phyloP scores from a whole-genome alignment of 64 coral and sea anemone genomes.

The Dendrophyllia cribrosa region DNA sequence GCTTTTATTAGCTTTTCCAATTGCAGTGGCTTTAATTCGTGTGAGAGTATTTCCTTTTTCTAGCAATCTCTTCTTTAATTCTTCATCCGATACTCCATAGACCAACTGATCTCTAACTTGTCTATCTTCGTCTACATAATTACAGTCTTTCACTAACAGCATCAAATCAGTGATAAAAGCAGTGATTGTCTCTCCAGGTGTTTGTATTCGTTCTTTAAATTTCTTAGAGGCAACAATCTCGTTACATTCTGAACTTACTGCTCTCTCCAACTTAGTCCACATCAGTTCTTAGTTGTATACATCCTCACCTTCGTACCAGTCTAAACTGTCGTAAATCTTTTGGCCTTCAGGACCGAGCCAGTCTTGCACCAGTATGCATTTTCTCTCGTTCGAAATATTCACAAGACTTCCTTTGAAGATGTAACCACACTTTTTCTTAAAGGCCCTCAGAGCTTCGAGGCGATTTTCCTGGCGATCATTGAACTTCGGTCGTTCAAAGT shows the following conservation, averaged over 20 bases:
- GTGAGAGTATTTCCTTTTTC: too few relatives aligned
- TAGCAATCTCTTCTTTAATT: background rate
- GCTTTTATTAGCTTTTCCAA: background rate
- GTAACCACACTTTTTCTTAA: too few relatives aligned
- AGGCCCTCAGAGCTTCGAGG: too few relatives aligned
- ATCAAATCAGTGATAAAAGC: background rate
- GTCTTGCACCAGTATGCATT: conserved; percentile 18
- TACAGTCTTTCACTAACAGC: background rate
- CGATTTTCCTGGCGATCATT: too few relatives aligned
- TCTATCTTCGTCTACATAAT: too few relatives aligned
- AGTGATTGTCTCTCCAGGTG: background rate
- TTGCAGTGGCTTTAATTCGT: background rate
- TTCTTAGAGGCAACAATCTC: too few relatives aligned
- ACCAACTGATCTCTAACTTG: background rate
- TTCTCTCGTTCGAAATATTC: too few relatives aligned
- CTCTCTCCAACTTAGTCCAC: too few relatives aligned
- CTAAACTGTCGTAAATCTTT: conserved; percentile 14
- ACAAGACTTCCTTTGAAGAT: too few relatives aligned
- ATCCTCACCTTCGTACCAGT: background rate
- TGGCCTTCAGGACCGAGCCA: background rate
- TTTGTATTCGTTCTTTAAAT: background rate
- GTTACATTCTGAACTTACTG: too few relatives aligned
- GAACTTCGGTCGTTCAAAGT: too few relatives aligned
- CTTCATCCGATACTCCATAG: background rate
- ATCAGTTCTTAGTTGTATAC: too few relatives aligned